A percentile compares a stretch with the other conserved stretches of the same genome.
Conservation (phyloP, 1,140 invertebrate genomes). For the Episyrphus balteatus region DNA sequence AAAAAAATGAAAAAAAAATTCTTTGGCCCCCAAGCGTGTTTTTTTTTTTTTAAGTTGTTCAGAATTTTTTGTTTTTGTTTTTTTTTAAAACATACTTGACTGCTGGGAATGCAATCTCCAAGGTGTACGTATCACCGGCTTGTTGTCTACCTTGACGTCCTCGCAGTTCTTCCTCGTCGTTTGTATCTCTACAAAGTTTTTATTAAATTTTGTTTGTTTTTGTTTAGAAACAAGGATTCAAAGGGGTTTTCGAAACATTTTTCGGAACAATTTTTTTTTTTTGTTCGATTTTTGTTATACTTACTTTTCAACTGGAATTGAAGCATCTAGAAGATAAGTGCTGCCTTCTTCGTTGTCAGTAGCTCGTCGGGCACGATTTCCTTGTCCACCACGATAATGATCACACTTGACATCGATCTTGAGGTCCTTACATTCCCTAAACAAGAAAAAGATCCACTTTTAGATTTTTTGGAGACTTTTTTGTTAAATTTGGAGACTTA, state of each 20-base stretch:
- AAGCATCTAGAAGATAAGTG: constrained; percentile 66
- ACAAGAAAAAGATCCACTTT: constrained; percentile 21
- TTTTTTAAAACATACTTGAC: constrained; percentile 64
- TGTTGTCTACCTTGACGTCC: constrained; percentile 53
- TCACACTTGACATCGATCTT: constrained; percentile 84
- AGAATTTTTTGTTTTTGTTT: not conserved
- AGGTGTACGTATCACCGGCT: constrained; percentile 67
- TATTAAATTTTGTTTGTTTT: constrained; percentile 18
- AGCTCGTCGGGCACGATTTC: constrained; percentile 50
- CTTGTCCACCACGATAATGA: constrained; percentile 44
- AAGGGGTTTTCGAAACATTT: constrained; percentile 9
- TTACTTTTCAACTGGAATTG: constrained; percentile 74
- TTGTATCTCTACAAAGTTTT: constrained; percentile 26
- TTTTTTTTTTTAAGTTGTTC: too few species aligned
- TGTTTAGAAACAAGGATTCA: constrained; percentile 12
- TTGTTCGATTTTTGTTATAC: constrained; percentile 20
- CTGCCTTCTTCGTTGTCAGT: constrained; percentile 54
- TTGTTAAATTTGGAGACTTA: constrained; percentile 1
- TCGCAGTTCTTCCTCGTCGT: constrained; percentile 22
- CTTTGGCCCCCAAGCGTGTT: too few species aligned
- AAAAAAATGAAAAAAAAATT: too few species aligned
- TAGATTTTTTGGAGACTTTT: not conserved
- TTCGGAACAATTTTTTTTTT: constrained; percentile 1
- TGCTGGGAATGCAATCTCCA: constrained; percentile 82
- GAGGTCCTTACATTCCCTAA: constrained; percentile 73